These are phyloP conservation scores for Formica aserva DNA, from an alignment of 2,888 invertebrate genomes.

Conservation along the genomic window DNA sequence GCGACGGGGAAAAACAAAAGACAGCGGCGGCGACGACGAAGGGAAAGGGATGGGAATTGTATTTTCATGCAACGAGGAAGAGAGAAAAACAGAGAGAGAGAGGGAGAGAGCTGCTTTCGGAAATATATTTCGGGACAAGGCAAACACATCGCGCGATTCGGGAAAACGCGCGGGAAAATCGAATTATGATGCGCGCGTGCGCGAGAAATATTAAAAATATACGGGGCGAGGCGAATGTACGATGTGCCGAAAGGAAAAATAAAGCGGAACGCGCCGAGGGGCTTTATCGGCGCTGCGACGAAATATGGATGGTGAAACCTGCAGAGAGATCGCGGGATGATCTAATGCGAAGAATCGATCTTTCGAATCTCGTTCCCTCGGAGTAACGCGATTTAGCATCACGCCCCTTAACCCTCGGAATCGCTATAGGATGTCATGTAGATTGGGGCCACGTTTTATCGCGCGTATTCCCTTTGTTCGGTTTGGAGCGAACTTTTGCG, in stretches of 20 bases:
- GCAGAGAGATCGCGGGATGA: slow-evolving; percentile 9
- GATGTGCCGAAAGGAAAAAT: slow-evolving; percentile 28
- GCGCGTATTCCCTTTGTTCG: neutral
- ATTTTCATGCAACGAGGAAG: slow-evolving; percentile 24
- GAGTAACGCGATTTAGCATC: neutral
- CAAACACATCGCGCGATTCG: slow-evolving; percentile 37
- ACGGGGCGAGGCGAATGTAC: neutral
- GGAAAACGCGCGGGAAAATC: slow-evolving; percentile 33
- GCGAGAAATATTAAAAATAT: slow-evolving; percentile 52
- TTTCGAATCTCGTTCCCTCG: neutral
- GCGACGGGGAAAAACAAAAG: slow-evolving; percentile 22
- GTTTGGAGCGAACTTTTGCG: neutral
- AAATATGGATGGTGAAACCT: neutral
- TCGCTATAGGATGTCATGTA: neutral
- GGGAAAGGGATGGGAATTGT: slow-evolving; percentile 15
- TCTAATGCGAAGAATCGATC: slow-evolving; percentile 12
- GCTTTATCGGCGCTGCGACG: slow-evolving; percentile 22
- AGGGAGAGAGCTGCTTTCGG: slow-evolving; percentile 26
- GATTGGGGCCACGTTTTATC: neutral
- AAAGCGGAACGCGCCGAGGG: slow-evolving; percentile 14
- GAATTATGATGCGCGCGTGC: slow-evolving; percentile 37
- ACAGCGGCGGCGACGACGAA: neutral
- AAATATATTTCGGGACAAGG: slow-evolving; percentile 40
- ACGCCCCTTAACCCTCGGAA: neutral
- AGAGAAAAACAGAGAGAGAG: neutral